Conservation (phyloP, 2,797 vertebrate genomes). For the Australoheros facetus region DNA sequence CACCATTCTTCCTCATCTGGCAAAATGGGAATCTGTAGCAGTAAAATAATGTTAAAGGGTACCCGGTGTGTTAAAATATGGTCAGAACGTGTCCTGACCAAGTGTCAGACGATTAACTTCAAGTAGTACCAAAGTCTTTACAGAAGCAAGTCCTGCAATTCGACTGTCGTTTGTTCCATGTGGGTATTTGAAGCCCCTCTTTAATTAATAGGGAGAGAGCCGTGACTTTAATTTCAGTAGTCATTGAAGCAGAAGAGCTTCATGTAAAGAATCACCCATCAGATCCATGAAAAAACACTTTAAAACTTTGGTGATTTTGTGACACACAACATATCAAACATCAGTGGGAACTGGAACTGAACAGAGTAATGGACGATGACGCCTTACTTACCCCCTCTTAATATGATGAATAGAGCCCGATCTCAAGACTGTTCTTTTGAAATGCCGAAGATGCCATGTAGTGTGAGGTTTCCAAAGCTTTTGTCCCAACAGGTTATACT, state of each 20-base stretch:
- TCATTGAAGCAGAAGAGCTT: neutral
- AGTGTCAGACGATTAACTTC: neutral
- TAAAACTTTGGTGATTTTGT: neutral
- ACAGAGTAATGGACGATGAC: no score
- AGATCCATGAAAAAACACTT: neutral
- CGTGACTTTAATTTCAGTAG: neutral
- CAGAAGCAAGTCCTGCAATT: neutral
- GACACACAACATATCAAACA: no score
- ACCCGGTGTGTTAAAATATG: neutral
- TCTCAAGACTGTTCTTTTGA: no score
- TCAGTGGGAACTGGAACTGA: no score
- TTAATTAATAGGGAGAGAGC: neutral
- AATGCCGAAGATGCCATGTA: no score
- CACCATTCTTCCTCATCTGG: neutral
- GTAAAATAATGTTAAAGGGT: neutral
- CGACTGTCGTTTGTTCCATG: neutral
- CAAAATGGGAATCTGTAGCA: neutral
- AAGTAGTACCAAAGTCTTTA: neutral
- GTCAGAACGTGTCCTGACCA: neutral
- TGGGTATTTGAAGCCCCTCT: neutral
- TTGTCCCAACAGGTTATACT: neutral
- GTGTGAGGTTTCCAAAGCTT: neutral
- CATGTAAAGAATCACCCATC: neutral
- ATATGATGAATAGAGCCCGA: no score
- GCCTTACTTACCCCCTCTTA: no score